Conservation (phyloP, 2,888 invertebrate species). For the Hirudinaria manillensis region DNA sequence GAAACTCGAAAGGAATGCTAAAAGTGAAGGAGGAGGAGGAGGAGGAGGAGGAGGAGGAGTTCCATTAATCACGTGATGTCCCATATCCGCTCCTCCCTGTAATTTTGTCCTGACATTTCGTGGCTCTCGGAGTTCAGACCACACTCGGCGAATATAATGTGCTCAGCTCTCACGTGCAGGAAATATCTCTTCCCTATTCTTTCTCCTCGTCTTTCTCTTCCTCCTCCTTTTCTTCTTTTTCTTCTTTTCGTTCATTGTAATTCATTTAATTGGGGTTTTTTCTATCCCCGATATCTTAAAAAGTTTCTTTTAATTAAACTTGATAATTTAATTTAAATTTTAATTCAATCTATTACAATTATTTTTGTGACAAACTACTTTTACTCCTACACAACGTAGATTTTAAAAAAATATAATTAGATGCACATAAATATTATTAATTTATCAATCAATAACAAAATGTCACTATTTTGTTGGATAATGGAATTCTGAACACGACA, state of each 20-base stretch:
- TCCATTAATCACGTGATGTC: slow-evolving; percentile 9
- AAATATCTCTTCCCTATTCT: background rate
- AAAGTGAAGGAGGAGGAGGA: background rate
- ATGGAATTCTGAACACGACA: too few relatives aligned
- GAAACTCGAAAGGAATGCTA: background rate
- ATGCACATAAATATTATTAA: too few relatives aligned
- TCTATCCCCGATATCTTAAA: too few relatives aligned
- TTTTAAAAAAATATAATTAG: too few relatives aligned
- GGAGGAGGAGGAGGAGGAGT: background rate
- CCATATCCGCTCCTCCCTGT: background rate
- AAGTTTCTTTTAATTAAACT: too few relatives aligned
- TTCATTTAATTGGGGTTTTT: too few relatives aligned
- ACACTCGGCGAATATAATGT: background rate
- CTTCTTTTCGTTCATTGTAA: background rate
- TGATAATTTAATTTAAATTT: too few relatives aligned
- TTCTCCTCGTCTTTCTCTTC: background rate
- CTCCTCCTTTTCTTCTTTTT: background rate
- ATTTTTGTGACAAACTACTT: too few relatives aligned
- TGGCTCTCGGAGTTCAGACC: background rate
- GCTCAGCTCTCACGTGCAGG: background rate
- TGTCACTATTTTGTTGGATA: too few relatives aligned
- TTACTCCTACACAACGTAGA: too few relatives aligned
- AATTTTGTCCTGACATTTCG: background rate
- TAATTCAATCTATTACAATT: too few relatives aligned
- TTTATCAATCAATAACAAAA: too few relatives aligned